phyloP scores from a whole-genome alignment of 2,797 vertebrate species.

The Prionace glauca region DNA sequence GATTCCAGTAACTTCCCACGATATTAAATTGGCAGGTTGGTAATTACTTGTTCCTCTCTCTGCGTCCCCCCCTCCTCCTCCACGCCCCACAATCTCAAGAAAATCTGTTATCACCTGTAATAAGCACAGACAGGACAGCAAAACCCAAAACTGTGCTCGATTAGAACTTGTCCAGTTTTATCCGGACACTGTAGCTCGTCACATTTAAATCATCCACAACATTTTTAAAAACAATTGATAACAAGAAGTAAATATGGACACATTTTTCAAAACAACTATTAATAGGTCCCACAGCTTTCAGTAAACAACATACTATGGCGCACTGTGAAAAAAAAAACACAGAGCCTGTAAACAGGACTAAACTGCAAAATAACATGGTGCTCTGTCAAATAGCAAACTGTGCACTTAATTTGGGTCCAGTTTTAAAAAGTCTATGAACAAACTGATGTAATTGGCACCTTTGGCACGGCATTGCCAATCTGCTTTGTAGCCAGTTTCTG shows the following conservation, averaged over 20 bases:
- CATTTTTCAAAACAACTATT: slow-evolving; percentile 27
- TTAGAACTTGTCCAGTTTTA: neutral
- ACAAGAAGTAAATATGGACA: neutral
- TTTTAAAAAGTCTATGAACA: neutral
- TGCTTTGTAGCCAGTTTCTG: neutral
- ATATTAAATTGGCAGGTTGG: neutral
- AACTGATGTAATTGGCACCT: neutral
- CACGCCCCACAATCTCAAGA: neutral
- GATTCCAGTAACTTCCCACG: neutral
- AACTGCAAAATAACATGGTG: neutral
- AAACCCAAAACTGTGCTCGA: neutral
- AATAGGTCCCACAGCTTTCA: neutral
- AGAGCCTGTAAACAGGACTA: neutral
- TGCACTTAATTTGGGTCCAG: neutral
- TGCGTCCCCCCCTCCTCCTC: too few relatives aligned
- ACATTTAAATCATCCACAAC: neutral
- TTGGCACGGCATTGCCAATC: neutral
- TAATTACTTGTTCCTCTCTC: neutral
- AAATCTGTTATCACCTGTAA: neutral
- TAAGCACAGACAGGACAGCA: neutral
- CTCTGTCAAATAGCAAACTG: neutral
- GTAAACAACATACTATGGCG: neutral
- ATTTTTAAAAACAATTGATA: neutral
- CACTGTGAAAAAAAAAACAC: neutral
- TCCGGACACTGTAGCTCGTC: neutral